These are phyloP conservation scores for Tychaedon coryphoeus DNA, from an alignment of 2,113 vertebrate species.

Conservation along the genomic window DNA sequence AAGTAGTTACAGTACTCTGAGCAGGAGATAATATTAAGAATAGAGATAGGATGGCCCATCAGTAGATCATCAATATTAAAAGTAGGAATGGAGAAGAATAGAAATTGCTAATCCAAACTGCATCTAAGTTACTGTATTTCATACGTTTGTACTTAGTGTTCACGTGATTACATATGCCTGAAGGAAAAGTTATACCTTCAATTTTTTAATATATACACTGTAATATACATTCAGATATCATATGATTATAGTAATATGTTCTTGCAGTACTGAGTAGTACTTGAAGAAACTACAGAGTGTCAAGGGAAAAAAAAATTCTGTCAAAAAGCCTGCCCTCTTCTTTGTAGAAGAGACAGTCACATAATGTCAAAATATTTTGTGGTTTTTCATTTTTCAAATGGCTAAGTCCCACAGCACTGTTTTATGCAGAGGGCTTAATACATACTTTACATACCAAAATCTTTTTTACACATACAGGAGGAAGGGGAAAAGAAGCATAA, in stretches of 20 bases:
- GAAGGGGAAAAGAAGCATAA: neutral
- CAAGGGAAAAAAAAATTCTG: neutral
- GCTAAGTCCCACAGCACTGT: neutral
- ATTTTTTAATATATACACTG: neutral
- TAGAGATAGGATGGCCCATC: neutral
- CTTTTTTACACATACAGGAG: neutral
- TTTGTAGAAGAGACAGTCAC: neutral
- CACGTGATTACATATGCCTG: rapidly evolving
- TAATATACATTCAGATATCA: neutral
- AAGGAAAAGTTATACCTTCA: neutral
- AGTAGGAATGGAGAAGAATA: neutral
- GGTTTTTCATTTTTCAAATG: neutral
- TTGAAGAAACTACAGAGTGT: neutral
- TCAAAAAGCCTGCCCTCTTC: neutral
- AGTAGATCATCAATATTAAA: neutral
- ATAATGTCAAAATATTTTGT: neutral
- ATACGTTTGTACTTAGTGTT: neutral
- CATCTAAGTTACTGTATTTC: neutral
- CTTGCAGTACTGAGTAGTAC: neutral
- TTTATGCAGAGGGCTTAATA: neutral
- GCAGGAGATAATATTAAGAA: neutral
- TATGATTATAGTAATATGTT: neutral
- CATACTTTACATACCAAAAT: neutral
- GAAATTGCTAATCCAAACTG: neutral
- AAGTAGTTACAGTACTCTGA: neutral